Conservation (phyloP, 2,888 invertebrate genomes). For the Nasonia oneida region DNA sequence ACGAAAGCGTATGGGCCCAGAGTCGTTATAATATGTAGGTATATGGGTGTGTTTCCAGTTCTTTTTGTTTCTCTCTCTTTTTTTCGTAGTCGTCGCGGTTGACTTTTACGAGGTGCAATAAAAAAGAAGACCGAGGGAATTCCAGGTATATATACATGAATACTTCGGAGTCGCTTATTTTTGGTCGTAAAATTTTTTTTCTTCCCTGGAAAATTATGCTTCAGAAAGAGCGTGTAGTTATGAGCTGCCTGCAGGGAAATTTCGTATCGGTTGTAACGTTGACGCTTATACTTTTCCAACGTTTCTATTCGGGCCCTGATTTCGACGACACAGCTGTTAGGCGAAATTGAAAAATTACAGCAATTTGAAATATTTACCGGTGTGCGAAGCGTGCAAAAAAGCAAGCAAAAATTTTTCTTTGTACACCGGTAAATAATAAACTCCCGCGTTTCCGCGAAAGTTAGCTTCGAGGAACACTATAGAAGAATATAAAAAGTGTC, state of each 20-base stretch:
- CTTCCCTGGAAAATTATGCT: slow-evolving; percentile 27
- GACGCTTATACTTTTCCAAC: not conserved
- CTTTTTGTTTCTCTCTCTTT: not conserved
- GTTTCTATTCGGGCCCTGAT: not conserved
- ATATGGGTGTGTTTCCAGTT: not conserved
- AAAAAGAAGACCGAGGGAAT: slow-evolving; percentile 28
- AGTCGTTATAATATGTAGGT: not conserved
- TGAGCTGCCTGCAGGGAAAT: not conserved
- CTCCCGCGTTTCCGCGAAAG: not conserved
- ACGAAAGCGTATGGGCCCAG: slow-evolving; percentile 8
- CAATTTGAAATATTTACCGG: too few relatives aligned
- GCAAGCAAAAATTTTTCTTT: too few relatives aligned
- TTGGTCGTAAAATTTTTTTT: slow-evolving; percentile 41
- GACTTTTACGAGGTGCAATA: slow-evolving; percentile 27
- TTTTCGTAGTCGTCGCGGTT: not conserved
- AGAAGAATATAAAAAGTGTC: not conserved
- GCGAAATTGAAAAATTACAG: too few relatives aligned
- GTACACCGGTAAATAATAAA: too few relatives aligned
- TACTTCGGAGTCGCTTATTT: slow-evolving; percentile 26
- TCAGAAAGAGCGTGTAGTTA: not conserved
- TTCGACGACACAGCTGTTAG: not conserved
- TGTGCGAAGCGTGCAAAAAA: too few relatives aligned
- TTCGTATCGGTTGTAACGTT: not conserved
- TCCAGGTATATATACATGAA: slow-evolving; percentile 18
- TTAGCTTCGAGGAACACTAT: not conserved